Base-by-base conservation (phyloP, 2,113 vertebrate genomes). In the Tylochromis polylepis region DNA sequence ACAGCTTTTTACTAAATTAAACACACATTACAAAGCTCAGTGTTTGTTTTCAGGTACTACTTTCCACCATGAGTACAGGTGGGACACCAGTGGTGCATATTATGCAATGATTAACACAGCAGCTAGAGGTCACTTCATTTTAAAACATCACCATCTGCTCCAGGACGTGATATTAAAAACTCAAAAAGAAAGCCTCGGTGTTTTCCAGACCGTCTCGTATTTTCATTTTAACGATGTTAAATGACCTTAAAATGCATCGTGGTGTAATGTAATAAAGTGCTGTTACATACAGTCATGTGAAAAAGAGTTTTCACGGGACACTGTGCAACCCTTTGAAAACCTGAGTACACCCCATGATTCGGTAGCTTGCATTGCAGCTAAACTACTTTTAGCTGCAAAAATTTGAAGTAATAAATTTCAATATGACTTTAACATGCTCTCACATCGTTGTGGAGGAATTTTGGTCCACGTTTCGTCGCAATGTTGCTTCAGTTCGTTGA, bases 391-490 rank as follows among this genome's bases (percentile, higher is more conserved):
- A 72, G 22, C 22, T 27, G 5, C 22, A 72, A 16, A 46, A 24
- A 46, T 72, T 46, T 4, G 22, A 46, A 46, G 65, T 10, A 11
- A 46, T 46, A 18, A 6, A 27, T 72, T 11, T 70, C 20, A 24
- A n/a, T 10, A 24, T 70, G 36, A 67, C 65, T 70, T 70, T 70
- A 15, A 24, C 14, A 72, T 43, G 22, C 38, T 72, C 24, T 72
- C 1, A 43, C 65, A 70, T 43, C n/a, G 22, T 43, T 43, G 0
- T 27, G 38, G n/a, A 46, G 14, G 22, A 27, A 27, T 72, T 16
- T 72, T 72, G 65, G n/a, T 22, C 22, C 14, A 46, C 22, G 43
- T 43, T 24, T 43, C 38, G 43, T 70, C 0, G 27, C 24, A 43
- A 46, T 43, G 65, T 70, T 4, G n/a, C 65, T 27, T 72, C 0